These are phyloP conservation scores for Anadara kagoshimensis DNA, from an alignment of 1,140 invertebrate species.

Conservation along the genomic window DNA sequence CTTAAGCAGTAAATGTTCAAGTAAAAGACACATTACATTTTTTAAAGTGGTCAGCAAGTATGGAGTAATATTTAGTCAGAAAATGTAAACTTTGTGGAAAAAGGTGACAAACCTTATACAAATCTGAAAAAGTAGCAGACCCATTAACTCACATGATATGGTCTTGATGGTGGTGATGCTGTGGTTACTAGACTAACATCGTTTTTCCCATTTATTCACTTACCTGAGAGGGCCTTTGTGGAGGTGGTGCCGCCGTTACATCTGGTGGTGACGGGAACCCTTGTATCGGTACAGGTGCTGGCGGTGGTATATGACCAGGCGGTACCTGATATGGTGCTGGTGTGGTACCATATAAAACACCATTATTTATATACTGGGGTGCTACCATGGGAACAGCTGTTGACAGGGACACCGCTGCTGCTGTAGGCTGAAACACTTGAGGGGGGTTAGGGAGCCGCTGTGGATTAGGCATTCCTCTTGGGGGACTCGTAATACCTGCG, in stretches of 20 bases:
- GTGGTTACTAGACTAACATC: no score
- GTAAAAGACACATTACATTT: no score
- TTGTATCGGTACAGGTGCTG: conserved; percentile 26
- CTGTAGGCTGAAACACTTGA: conserved; percentile 26
- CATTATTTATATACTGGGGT: conserved; percentile 42
- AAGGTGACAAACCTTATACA: no score
- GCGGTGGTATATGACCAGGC: not conserved
- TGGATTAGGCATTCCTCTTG: not conserved
- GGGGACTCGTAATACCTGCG: not conserved
- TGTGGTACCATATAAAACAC: conserved; percentile 47
- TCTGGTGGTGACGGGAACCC: conserved; percentile 41
- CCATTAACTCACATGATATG: not conserved
- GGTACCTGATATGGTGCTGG: conserved; percentile 16
- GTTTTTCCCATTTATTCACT: not conserved
- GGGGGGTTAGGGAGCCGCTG: conserved; percentile 18
- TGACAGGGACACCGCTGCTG: conserved; percentile 32
- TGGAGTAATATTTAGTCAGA: no score
- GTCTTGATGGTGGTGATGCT: no score
- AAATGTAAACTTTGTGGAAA: no score
- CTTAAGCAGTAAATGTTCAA: no score
- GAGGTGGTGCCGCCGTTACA: conserved; percentile 30
- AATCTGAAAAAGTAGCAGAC: no score
- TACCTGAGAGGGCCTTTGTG: conserved; percentile 18
- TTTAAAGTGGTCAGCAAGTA: no score
- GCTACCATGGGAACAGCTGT: conserved; percentile 33